A percentile compares a stretch with the other conserved stretches of the same genome.
phyloP scores from a whole-genome alignment of 1,140 invertebrate genomes.

The Archivesica marissinica region DNA sequence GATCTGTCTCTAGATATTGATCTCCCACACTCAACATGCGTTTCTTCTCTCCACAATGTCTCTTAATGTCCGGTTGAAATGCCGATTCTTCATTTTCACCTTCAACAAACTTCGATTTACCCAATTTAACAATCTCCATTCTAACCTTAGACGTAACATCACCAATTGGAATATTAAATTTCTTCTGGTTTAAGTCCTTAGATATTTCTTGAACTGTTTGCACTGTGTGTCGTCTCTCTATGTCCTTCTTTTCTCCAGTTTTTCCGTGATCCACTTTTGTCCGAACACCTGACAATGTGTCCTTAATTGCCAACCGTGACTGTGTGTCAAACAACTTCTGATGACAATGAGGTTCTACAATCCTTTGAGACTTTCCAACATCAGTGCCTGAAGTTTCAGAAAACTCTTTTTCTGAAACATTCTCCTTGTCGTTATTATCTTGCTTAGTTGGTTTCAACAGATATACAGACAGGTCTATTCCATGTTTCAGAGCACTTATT shows the following conservation, averaged over 20 bases:
- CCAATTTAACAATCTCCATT: neutral
- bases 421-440: neutral
- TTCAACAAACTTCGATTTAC: neutral
- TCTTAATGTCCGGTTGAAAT: conserved; percentile 21
- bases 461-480: conserved; percentile 50
- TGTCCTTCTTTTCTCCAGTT: conserved; percentile 4
- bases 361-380: neutral
- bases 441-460: conserved; percentile 45
- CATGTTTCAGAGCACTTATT: conserved; percentile 45
- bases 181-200: neutral
- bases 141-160: conserved; percentile 4
- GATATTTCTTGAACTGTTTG: conserved; percentile 49
- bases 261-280: conserved; percentile 40
- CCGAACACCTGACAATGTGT: conserved; percentile 34
- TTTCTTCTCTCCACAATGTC: neutral
- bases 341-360: neutral
- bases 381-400: neutral
- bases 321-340: conserved; percentile 34
- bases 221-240: conserved; percentile 38
- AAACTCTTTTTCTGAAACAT: neutral
- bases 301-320: conserved; percentile 40
- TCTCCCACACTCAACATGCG: neutral
- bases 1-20: conserved; percentile 51
- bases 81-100: neutral
- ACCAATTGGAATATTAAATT: neutral